These are phyloP conservation scores for Bedellia somnulentella DNA, from an alignment of 2,888 invertebrate species.

Conservation along the genomic window DNA sequence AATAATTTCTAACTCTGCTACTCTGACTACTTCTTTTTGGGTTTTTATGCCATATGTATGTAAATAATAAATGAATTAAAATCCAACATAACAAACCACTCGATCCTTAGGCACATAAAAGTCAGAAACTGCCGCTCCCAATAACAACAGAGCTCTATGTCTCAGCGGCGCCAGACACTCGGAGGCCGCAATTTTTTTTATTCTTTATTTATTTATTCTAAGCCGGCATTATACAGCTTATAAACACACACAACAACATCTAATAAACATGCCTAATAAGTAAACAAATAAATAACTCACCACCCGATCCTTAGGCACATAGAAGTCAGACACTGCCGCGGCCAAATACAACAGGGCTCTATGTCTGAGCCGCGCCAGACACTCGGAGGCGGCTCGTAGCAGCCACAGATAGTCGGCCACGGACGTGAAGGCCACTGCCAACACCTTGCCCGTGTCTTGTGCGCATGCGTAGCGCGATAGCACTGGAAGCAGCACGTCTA, in stretches of 20 bases:
- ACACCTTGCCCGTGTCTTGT: conserved; percentile 69
- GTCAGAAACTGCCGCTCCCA: conserved; percentile 98
- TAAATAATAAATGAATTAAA: too few relatives aligned
- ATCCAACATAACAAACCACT: conserved; percentile 78
- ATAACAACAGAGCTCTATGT: conserved; percentile 77
- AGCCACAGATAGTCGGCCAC: conserved; percentile 93
- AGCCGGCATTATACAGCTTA: too few relatives aligned
- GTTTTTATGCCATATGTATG: too few relatives aligned
- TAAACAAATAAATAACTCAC: conserved; percentile 63
- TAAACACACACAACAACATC: conserved; percentile 1
- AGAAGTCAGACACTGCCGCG: conserved; percentile 99
- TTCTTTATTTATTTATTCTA: too few relatives aligned
- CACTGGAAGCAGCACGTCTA: conserved; percentile 71
- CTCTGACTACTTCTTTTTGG: too few relatives aligned
- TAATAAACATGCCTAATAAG: too few relatives aligned
- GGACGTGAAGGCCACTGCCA: conserved; percentile 80
- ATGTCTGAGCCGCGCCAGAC: conserved; percentile 67
- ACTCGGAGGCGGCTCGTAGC: conserved; percentile 78
- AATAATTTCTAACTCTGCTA: too few relatives aligned
- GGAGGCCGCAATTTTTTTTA: too few relatives aligned
- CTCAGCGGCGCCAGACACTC: conserved; percentile 72
- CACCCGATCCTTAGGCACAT: conserved; percentile 90
- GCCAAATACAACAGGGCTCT: conserved; percentile 89
- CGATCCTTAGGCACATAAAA: conserved; percentile 93
- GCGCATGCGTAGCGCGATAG: conserved; percentile 80